Base-by-base conservation (phyloP, 1,140 invertebrate species). In the Thrips palmi region DNA sequence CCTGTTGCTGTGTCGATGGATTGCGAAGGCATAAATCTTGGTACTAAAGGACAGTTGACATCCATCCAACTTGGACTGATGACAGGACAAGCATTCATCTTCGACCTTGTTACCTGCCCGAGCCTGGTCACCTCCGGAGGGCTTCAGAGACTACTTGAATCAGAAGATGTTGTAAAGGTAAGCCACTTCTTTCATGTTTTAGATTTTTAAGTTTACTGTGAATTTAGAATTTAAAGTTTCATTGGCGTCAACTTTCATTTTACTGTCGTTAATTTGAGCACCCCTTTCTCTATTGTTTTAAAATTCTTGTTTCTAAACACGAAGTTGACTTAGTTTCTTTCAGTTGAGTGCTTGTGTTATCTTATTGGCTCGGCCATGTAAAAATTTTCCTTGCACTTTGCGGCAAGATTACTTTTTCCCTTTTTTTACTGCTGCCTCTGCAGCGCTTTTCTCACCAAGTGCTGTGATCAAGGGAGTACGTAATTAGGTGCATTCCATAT, bases 1-100 rank as follows among this genome's bases (percentile, higher is more conserved):
- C 62, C 61, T 41, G 55, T 67, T 22, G 70, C 77, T 24, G 59
- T 92, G 19, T 79, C 80, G 0, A 71, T 91, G 45, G 87, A 92
- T 56, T 87, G 80, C 47, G 87, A 93, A 62, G 87, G 87, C 14
- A 78, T 92, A 5, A 92, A 91, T 62, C 59, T 91, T 22, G 86
- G 85, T 2, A 56, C 73, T 0, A 85, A 82, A 51, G 84, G 81
- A 11, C 74, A 74, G 46, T 60, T 93, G 18, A 92, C 86, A 1
- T 56, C 92, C 17, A 66, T 92, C 47, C 85, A 92, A 58, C 71
- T 94, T 42, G 82, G 77, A 10, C 83, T 79, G 0, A 68, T 72
- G 47, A 64, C 68, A 29, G 81, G 83, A 14, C 73, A 75, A 51
- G 73, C 76, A 1, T 87, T 76, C 52, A 68, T 96, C 43, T 89